phyloP scores from a whole-genome alignment of 2,113 vertebrate species.

The Smithornis capensis region DNA sequence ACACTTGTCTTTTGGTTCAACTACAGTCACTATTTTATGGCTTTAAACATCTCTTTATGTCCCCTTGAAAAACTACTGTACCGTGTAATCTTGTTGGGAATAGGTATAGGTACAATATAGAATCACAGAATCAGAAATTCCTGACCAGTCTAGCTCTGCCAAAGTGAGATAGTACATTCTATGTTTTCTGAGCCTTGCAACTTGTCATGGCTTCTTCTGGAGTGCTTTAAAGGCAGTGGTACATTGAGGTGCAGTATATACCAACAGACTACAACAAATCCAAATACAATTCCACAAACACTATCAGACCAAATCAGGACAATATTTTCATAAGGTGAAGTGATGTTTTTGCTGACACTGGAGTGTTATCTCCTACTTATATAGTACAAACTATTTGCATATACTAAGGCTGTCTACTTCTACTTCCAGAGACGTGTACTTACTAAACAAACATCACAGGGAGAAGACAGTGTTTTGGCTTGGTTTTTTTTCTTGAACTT shows the following conservation, averaged over 20 bases:
- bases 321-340: not conserved
- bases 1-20: rapidly evolving
- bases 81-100: not conserved
- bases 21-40: not conserved
- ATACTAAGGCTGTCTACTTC: not conserved
- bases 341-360: not conserved
- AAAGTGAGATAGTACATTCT: not conserved
- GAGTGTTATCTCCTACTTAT: not conserved
- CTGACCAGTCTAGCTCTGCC: not conserved
- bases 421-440: not conserved
- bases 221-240: not conserved
- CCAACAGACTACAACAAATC: not conserved
- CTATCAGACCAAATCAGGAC: not conserved
- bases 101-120: not conserved
- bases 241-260: not conserved
- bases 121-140: not conserved
- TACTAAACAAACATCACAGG: not conserved
- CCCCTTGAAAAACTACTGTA: not conserved
- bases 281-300: not conserved
- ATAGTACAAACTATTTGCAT: not conserved
- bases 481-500: not conserved
- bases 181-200: not conserved
- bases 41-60: not conserved
- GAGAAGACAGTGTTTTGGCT: not conserved
- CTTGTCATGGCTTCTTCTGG: not conserved